Evolutionary conservation across 2,888 invertebrate species (phyloP).

Genomic region (Carabus problematicus): DNA sequence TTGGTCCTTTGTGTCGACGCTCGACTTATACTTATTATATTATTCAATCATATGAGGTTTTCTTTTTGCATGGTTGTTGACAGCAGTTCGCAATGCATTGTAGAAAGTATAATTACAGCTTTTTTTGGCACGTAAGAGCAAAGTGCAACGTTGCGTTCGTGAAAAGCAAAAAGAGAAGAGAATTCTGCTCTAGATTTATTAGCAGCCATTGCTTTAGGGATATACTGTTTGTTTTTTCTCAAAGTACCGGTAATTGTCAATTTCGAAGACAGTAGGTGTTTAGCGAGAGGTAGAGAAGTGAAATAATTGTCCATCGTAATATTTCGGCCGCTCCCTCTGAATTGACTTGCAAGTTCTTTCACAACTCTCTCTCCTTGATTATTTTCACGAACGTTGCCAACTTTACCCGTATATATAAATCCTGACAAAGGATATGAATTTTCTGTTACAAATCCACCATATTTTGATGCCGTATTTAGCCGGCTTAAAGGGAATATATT

Average conservation of each 20-base stretch:
- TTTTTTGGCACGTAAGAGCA: constrained; percentile 48
- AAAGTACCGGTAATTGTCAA: constrained; percentile 44
- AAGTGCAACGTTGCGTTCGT: constrained; percentile 46
- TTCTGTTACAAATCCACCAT: constrained; percentile 50
- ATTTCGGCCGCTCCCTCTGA: constrained; percentile 49
- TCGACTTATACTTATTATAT: constrained; percentile 47
- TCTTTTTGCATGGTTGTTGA: constrained; percentile 40
- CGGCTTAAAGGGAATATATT: constrained; percentile 49
- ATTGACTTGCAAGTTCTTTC: constrained; percentile 48
- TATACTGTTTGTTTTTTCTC: constrained; percentile 45
- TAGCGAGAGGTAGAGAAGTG: constrained; percentile 46
- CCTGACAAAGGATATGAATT: constrained; percentile 49
- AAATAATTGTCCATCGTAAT: constrained; percentile 49
- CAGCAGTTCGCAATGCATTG: constrained; percentile 45
- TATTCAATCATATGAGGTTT: constrained; percentile 47
- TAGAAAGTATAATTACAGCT: constrained; percentile 46
- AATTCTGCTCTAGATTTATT: constrained; percentile 36
- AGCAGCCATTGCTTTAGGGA: constrained; percentile 45
- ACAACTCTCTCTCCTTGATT: constrained; percentile 49
- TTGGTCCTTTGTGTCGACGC: constrained; percentile 46
- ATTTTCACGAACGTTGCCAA: constrained; percentile 48
- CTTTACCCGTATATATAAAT: constrained; percentile 46
- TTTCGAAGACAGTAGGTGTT: constrained; percentile 43
- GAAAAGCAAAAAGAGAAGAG: constrained; percentile 44
- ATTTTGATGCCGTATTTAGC: constrained; percentile 50